Evolutionary conservation across 2,888 invertebrate species (phyloP).

Genomic region (Sarcophaga rosellei): DNA sequence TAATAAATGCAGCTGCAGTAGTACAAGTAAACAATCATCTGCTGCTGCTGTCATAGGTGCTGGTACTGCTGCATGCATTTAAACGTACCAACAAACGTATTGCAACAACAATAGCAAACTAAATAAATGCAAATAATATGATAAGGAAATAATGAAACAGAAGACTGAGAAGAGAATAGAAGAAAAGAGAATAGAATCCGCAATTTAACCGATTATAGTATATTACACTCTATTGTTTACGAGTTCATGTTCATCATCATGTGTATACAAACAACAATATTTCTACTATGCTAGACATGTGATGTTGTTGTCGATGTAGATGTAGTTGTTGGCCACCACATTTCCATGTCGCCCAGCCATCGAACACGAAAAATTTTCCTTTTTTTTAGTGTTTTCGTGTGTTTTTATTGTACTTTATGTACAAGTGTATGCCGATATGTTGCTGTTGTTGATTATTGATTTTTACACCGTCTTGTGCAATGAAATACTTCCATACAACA

Average conservation of each 20-base stretch:
- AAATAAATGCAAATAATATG: too few species aligned
- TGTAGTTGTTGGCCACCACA: slow-evolving; percentile 20
- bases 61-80: background rate
- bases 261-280: slow-evolving; percentile 31
- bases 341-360: slow-evolving; percentile 23
- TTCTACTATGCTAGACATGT: slow-evolving; percentile 22
- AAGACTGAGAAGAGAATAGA: too few species aligned
- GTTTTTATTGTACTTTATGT: background rate
- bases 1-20: background rate
- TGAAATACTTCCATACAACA: slow-evolving; percentile 20
- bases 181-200: slow-evolving; percentile 28
- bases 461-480: slow-evolving; percentile 63
- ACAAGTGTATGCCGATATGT: slow-evolving; percentile 38
- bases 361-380: slow-evolving; percentile 3
- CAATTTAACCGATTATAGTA: slow-evolving; percentile 66
- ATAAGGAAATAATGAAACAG: too few species aligned
- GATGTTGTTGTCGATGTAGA: background rate
- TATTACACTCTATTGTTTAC: slow-evolving; percentile 58
- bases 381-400: background rate
- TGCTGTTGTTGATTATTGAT: slow-evolving; percentile 61
- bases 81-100: background rate
- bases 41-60: too few species aligned
- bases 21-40: background rate
- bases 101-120: slow-evolving; percentile 13
- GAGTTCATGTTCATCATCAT: slow-evolving; percentile 52